Conservation (phyloP, 2,113 vertebrate species). For the Dendropsophus ebraccatus region DNA sequence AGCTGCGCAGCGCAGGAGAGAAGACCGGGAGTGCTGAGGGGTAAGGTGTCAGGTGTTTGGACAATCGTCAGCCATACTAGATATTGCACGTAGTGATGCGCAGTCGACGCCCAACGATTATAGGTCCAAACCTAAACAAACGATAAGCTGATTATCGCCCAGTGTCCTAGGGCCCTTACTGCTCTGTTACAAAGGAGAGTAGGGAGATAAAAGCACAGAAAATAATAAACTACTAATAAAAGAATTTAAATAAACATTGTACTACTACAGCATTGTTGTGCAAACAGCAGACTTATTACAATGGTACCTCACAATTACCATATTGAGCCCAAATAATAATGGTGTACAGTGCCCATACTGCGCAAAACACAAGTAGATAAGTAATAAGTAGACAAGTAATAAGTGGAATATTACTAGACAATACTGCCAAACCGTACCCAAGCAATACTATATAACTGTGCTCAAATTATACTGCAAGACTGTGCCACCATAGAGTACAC, state of each 20-base stretch:
- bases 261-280: not conserved
- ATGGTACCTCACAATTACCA: not conserved
- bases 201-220: not conserved
- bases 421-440: not conserved
- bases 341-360: not conserved
- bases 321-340: not conserved
- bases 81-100: too few species aligned
- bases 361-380: not conserved
- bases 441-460: not conserved
- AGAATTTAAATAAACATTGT: not conserved
- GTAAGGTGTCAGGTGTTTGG: too few species aligned
- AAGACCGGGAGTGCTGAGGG: too few species aligned
- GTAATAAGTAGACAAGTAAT: not conserved
- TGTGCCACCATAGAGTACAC: too few species aligned
- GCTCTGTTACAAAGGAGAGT: not conserved
- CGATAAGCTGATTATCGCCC: too few species aligned
- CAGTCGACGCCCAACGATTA: too few species aligned
- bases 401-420: not conserved
- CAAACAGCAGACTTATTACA: not conserved
- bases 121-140: too few species aligned
- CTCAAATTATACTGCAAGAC: too few species aligned
- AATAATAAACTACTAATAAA: not conserved
- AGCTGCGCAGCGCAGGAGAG: too few species aligned
- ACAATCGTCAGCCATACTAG: too few species aligned
- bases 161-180: not conserved